Evolutionary conservation across 2,888 invertebrate species (phyloP), one percentile per base, ranked within the genome.

Genomic region (Aspidiotus rigidus): DNA sequence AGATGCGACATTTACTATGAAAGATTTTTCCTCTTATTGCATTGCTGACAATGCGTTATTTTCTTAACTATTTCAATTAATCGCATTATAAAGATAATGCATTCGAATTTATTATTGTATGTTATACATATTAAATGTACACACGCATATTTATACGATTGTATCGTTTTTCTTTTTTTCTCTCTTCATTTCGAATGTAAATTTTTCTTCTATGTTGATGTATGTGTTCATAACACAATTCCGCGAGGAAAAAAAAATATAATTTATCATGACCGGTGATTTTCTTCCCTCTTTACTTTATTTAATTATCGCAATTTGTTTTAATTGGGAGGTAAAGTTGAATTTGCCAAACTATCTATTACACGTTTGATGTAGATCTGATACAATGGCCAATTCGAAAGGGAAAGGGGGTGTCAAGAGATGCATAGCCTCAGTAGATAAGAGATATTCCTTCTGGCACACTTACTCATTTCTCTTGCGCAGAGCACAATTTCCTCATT

Each of bases 71-170:
- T 11, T 11, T 49, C 10, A 13, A 13, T 49, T 49, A 49, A 10
- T 44, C 9, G 69, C 69, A 69, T 69, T 69, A 69, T 63, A 60
- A 67, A 57, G 44, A 44, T 69, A 69, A 69, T 69, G 69, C 63
- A 69, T 62, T 56, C 39, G 62, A 17, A 69, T 69, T 62, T 56
- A 15, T 64, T 69, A 69, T 63, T 67, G 62, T 69, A 69, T 69
- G 69, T 69, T 63, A 69, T 69, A 69, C 69, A 69, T 69, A 69
- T 69, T 69, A 69, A 3, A 28, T 62, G 69, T 62, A 66, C 66
- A 66, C 59, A 66, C 2, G 41, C 28, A 62, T 69, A 69, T 62
- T 69, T 61, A 69, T 69, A 69, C 69, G 62, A 60, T 63, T 69
- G 53, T 61, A 61, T 61, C 56, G 57, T 42, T 17, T 15, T 42